Evolutionary conservation across 1,140 invertebrate species (phyloP), one percentile per base, ranked within the genome.

Genomic region (Apis laboriosa): DNA sequence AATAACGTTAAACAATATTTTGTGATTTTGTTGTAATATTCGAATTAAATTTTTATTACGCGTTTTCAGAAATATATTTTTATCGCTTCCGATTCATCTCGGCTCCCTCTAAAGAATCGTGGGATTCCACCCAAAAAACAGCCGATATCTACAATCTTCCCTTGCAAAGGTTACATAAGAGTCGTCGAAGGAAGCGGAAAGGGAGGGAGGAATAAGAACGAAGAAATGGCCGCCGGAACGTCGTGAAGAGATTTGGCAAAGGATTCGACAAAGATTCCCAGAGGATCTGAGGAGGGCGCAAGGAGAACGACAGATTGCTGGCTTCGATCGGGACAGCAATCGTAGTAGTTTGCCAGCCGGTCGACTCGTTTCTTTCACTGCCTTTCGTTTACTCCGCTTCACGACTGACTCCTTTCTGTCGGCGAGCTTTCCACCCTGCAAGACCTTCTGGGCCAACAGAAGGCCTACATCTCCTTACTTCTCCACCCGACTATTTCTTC

Each of bases 371-470:
- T 79, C 76, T 76, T 77, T 85, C 56, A 64, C 19, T 75, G 77
- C 72, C n/a, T 67, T 67, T 67, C 61, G 71, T 79, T 70, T 70
- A 66, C 67, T 73, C 55, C 85, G 85, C 85, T 84, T 70, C 77
- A 80, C 85, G 83, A 86, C 85, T 86, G 83, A 86, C 85, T 86
- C 85, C 67, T 71, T 72, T 84, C 55, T 64, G 67, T 64, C 70
- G 53, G 55, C 63, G 76, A 77, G 49, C 66, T 80, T 80, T 70
- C 60, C 73, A 80, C 73, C 73, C 80, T 21, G 73, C 61, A 53
- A 73, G 85, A 86, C 85, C 86, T 86, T 87, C 76, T 84, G 71
- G 82, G 84, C 70, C 70, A 73, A 72, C 85, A 86, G 85, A 87
- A 86, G 85, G 85, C 77, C 71, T 91, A 43, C 90, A 88, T 80